Conservation (phyloP, 2,113 vertebrate species). For the Bungarus multicinctus region DNA sequence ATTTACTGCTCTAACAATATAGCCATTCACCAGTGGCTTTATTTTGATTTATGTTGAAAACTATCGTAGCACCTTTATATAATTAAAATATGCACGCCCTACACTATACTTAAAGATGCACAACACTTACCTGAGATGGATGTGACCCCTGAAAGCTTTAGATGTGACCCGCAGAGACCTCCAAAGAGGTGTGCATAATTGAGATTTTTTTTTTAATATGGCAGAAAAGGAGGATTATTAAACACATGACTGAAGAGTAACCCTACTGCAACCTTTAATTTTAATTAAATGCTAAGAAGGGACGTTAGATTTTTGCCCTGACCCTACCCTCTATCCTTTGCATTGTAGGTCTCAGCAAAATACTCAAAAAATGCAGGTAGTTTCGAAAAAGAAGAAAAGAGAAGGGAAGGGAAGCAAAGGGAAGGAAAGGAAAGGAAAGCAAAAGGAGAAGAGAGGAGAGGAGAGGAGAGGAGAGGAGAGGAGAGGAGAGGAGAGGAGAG, state of each 20-base stretch:
- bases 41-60: too few species aligned
- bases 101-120: neutral
- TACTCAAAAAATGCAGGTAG: neutral
- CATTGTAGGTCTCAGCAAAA: neutral
- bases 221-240: neutral
- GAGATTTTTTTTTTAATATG: neutral
- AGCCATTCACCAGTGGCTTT: neutral
- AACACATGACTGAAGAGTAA: neutral
- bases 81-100: neutral
- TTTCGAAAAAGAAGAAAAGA: neutral
- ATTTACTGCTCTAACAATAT: neutral
- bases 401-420: too few species aligned
- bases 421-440: too few species aligned
- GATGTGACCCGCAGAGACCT: neutral
- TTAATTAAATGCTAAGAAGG: neutral
- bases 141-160: neutral
- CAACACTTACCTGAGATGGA: neutral
- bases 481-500: too few species aligned
- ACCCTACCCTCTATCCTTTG: neutral
- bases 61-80: neutral
- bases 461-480: too few species aligned
- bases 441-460: too few species aligned
- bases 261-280: neutral
- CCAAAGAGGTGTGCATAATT: neutral
- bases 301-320: neutral